Base-by-base conservation (phyloP, 2,888 invertebrate genomes). In the Teinopalpus imperialis region DNA sequence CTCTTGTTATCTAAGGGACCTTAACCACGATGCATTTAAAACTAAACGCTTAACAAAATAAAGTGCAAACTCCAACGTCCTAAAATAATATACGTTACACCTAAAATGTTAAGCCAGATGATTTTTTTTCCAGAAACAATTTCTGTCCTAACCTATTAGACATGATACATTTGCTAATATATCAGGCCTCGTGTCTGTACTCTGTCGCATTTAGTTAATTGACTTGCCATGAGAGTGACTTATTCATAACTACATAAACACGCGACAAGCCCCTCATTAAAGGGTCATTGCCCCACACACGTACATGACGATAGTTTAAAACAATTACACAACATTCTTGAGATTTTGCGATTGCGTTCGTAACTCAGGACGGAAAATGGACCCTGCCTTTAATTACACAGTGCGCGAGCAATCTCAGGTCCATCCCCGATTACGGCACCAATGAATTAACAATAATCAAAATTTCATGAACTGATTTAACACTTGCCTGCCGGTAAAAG, bases 141-240 rank as follows among this genome's bases (percentile, higher is more conserved):
- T 8, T 24, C 24, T 24, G n/a, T 9, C 9, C 3, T 9, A 32
- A 9, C 2, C 7, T 13, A 30, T 16, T 30, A 32, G n/a, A 18
- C 24, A 8, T 6, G 18, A 20, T 8, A 32, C 20, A 5, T 18
- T 10, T 9, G 8, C 31, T 31, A 31, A 16, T 14, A 8, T 14
- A 24, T 16, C 9, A 14, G 18, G 3, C 16, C 6, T 1, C 18
- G 27, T 26, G 6, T 26, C 18, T 2, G 2, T 16, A 39, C 20
- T 12, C 18, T 20, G 29, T 0, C 30, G 20, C 21, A 9, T 31
- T 40, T 31, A 40, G 16, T 31, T 40, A 30, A 40, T 40, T 40
- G 40, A 31, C 31, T 30, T 16, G 30, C 7, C 40, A 30, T 6
- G 40, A 23, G 16, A 31, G 30, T 14, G 21, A 21, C 30, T 30